Base-by-base conservation (phyloP, 92 coral and sea anemone genomes). In the Bergia puertoricense region DNA sequence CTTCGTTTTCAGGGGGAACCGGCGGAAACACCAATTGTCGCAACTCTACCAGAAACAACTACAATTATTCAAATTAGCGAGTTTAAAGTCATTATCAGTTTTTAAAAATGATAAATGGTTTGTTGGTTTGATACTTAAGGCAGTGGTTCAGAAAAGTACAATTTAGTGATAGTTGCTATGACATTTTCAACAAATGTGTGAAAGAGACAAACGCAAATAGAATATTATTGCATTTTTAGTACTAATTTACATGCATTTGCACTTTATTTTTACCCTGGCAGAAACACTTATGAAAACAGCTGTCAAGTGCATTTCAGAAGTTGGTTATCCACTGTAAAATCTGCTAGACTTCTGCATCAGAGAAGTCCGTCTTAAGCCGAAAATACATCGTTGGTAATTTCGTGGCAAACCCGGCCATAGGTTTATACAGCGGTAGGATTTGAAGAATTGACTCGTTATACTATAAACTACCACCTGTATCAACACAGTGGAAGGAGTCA, bases 201-300 rank as follows among this genome's bases (percentile, higher is more conserved):
- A 36, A 79, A 46, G 39, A 50, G 43, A 9, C 0, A 40, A 42
- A 78, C 41, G 81, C 57, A 20, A 44, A 78, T 78, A 79, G 16
- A 46, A 79, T 30, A 18, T 18, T 36, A 40, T 74, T 39, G 59
- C 18, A 74, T 74, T 11, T 73, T 79, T 30, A 6, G 8, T 50
- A 42, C 40, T 13, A 36, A 79, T 79, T 79, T 79, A 57, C 83
- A 79, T 54, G 67, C 46, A 79, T 79, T 54, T 50, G 69, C 83
- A 79, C 45, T 79, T 79, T 79, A 54, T 50, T 20, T 43, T 56
- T 50, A 79, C 4, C n/a, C 42, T 79, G 42, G 23, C 44, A 54
- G 39, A 79, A 51, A 37, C 62, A 11, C 65, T 30, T 72, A 18
- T 15, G 42, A 13, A 11, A 30, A 22, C 82, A 54, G 36, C 69